Percentiles rank a stretch among this genome's conserved stretches.
Evolutionary conservation across 2,888 invertebrate species (phyloP).

Genomic region (Perizoma affinitatum): DNA sequence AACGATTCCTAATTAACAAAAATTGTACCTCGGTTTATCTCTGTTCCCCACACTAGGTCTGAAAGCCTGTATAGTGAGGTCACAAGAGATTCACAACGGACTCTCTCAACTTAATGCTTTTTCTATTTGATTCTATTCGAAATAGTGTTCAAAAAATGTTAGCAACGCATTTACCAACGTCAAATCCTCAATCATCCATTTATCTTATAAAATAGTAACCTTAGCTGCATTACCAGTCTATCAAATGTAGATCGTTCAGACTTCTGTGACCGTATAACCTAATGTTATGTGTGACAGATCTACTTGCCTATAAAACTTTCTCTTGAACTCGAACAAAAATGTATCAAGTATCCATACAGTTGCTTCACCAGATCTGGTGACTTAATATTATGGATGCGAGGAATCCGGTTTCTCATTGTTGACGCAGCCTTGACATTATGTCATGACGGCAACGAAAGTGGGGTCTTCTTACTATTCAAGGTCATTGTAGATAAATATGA

Average conservation of each 20-base stretch:
- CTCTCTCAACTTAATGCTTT: too few relatives aligned
- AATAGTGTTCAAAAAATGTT: not conserved
- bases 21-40: too few relatives aligned
- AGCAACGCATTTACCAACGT: not conserved
- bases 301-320: too few relatives aligned
- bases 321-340: not conserved
- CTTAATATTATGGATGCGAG: slow-evolving; percentile 9
- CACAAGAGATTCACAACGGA: too few relatives aligned
- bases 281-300: not conserved
- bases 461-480: slow-evolving; percentile 21
- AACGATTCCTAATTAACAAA: too few relatives aligned
- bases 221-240: not conserved
- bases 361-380: slow-evolving; percentile 30
- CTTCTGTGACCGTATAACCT: not conserved
- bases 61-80: too few relatives aligned
- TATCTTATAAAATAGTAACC: not conserved
- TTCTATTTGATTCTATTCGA: too few relatives aligned
- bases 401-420: slow-evolving; percentile 34
- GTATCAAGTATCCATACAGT: slow-evolving; percentile 12
- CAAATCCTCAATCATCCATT: not conserved
- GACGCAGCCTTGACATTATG: slow-evolving; percentile 39
- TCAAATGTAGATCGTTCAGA: not conserved
- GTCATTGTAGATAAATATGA: slow-evolving; percentile 14
- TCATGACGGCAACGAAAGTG: slow-evolving; percentile 39
- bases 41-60: too few relatives aligned